Percentiles rank a stretch among this genome's conserved stretches.
Conservation (phyloP, 2,797 vertebrate genomes). For the Florisuga fusca region DNA sequence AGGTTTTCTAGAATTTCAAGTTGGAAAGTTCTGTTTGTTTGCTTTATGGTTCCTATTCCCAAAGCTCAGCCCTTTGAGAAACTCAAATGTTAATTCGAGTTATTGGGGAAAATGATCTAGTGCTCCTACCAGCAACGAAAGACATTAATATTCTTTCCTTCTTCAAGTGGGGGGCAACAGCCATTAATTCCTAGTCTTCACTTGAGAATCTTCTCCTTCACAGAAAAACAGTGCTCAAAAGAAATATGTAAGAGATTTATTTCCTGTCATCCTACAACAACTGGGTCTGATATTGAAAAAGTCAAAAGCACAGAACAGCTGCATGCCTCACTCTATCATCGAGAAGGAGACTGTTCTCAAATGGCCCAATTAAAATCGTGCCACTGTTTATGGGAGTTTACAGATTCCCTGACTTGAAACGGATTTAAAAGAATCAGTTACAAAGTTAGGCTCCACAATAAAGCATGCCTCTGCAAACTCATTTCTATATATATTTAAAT, state of each 20-base stretch:
- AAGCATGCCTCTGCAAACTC: neutral
- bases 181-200: neutral
- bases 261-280: neutral
- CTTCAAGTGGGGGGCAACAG: neutral
- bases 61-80: neutral
- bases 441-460: neutral
- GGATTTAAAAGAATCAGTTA: neutral
- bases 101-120: too few relatives aligned
- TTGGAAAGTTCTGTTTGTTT: constrained; percentile 68
- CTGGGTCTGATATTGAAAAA: neutral
- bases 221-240: neutral
- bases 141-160: neutral
- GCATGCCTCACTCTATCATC: neutral
- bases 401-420: neutral
- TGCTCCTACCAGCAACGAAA: neutral
- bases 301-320: neutral
- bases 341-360: neutral
- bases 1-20: constrained; percentile 75
- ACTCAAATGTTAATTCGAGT: neutral
- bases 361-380: neutral
- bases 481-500: neutral
- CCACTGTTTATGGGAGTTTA: neutral
- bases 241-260: neutral
- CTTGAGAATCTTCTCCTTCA: neutral
- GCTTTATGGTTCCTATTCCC: constrained; percentile 40